phyloP scores from a whole-genome alignment of 2,113 vertebrate genomes.

The Takifugu flavidus region DNA sequence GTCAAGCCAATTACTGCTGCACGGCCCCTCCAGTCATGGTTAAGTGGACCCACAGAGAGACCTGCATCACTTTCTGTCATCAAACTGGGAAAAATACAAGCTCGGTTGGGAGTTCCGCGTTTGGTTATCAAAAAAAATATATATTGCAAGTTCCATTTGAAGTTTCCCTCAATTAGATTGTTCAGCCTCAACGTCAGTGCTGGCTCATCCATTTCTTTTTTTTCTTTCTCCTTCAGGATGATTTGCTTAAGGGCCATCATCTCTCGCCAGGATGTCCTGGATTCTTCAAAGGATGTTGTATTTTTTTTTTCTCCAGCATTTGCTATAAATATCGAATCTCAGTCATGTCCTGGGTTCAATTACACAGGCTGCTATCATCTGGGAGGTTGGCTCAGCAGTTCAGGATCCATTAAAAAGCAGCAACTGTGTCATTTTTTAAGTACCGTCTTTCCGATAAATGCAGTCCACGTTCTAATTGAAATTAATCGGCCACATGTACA shows the following conservation, averaged over 20 bases:
- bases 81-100: slow-evolving; percentile 13
- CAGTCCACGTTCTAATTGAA: slow-evolving; percentile 18
- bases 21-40: slow-evolving; percentile 43
- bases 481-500: background rate
- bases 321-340: slow-evolving; percentile 28
- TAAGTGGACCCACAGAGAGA: slow-evolving; percentile 52
- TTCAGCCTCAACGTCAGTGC: background rate
- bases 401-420: slow-evolving; percentile 40
- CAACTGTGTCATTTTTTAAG: slow-evolving; percentile 20
- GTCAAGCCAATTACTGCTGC: slow-evolving; percentile 54
- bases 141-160: background rate
- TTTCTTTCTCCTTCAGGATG: background rate
- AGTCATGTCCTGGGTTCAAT: slow-evolving; percentile 37
- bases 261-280: slow-evolving; percentile 41
- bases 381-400: slow-evolving; percentile 35
- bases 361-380: slow-evolving; percentile 36
- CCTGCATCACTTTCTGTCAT: slow-evolving; percentile 32
- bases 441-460: slow-evolving; percentile 11
- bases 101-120: slow-evolving; percentile 13
- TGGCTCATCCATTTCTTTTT: background rate
- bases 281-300: slow-evolving; percentile 58
- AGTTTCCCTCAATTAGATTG: background rate
- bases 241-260: slow-evolving; percentile 32
- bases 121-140: slow-evolving; percentile 29
- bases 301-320: slow-evolving; percentile 48